Evolutionary conservation across 2,888 invertebrate species (phyloP).

Genomic region (Ichneumoninae sp.): DNA sequence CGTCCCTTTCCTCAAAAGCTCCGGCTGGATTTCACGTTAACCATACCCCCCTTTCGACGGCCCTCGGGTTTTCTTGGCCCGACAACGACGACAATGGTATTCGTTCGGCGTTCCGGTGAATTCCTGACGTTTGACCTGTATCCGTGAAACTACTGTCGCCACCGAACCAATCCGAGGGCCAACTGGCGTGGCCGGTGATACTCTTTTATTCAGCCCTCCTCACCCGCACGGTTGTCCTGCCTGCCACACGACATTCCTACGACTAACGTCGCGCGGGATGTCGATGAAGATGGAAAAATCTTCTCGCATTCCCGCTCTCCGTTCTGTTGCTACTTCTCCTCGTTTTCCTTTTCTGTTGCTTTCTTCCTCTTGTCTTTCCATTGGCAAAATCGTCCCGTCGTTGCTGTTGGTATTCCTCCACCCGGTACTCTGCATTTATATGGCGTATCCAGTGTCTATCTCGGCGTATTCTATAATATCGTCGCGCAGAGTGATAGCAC

Average conservation of each 20-base stretch:
- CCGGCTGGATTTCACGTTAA: slow-evolving; percentile 22
- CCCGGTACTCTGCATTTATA: slow-evolving; percentile 32
- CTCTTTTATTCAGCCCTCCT: background rate
- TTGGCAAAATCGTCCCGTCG: background rate
- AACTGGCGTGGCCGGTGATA: background rate
- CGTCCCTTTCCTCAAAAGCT: slow-evolving; percentile 49
- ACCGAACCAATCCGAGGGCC: background rate
- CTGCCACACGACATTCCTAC: slow-evolving; percentile 6
- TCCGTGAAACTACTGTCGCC: slow-evolving; percentile 46
- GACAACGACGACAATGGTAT: slow-evolving; percentile 32
- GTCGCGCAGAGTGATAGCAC: slow-evolving; percentile 20
- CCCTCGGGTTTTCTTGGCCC: slow-evolving; percentile 44
- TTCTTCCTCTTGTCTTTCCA: background rate
- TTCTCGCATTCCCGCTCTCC: slow-evolving; percentile 29
- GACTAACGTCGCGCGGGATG: slow-evolving; percentile 2
- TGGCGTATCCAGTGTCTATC: slow-evolving; percentile 36
- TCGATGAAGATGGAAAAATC: slow-evolving; percentile 8
- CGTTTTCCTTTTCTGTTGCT: background rate
- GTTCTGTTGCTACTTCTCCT: background rate
- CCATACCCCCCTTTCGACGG: background rate
- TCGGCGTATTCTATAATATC: slow-evolving; percentile 22
- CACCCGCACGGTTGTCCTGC: background rate
- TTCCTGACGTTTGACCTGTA: slow-evolving; percentile 71
- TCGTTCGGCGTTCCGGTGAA: slow-evolving; percentile 57
- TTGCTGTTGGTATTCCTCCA: background rate